Conservation (phyloP, 2,888 invertebrate species). For the Cotesia congregata region DNA sequence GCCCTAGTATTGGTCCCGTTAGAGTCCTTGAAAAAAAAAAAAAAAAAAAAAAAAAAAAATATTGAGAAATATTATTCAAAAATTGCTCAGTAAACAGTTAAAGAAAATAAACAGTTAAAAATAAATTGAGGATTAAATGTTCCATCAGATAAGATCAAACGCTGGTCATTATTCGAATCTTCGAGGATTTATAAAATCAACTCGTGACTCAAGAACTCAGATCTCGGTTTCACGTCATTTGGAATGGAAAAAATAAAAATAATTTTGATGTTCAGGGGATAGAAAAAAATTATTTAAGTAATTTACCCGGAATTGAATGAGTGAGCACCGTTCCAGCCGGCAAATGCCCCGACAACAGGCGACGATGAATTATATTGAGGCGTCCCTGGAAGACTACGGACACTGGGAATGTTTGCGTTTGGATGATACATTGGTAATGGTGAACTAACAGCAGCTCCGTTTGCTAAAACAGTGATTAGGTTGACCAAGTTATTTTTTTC, state of each 20-base stretch:
- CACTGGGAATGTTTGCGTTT: slow-evolving; percentile 57
- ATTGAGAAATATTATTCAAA: slow-evolving; percentile 20
- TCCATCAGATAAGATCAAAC: slow-evolving; percentile 67
- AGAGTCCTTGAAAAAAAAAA: slow-evolving; percentile 56
- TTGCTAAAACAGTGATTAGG: slow-evolving; percentile 60
- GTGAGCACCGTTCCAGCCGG: slow-evolving; percentile 62
- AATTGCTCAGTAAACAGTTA: not conserved
- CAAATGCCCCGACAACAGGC: slow-evolving; percentile 61
- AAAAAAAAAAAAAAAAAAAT: slow-evolving; percentile 5
- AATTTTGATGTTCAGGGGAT: slow-evolving; percentile 1
- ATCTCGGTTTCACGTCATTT: slow-evolving; percentile 62
- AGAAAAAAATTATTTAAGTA: slow-evolving; percentile 12
- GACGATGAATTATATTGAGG: slow-evolving; percentile 64
- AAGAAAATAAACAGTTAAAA: not conserved
- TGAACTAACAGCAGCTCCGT: slow-evolving; percentile 44
- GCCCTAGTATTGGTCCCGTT: slow-evolving; percentile 59
- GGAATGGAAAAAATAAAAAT: slow-evolving; percentile 37
- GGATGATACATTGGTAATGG: slow-evolving; percentile 67
- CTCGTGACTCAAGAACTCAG: slow-evolving; percentile 63
- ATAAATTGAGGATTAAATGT: slow-evolving; percentile 25
- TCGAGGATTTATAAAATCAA: slow-evolving; percentile 59
- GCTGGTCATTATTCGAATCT: slow-evolving; percentile 60
- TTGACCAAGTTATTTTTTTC: slow-evolving; percentile 40
- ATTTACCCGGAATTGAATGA: slow-evolving; percentile 58
- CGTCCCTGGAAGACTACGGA: slow-evolving; percentile 65